Evolutionary conservation across 2,888 invertebrate species (phyloP), one percentile per base, ranked within the genome.

Genomic region (Papilio elwesi): DNA sequence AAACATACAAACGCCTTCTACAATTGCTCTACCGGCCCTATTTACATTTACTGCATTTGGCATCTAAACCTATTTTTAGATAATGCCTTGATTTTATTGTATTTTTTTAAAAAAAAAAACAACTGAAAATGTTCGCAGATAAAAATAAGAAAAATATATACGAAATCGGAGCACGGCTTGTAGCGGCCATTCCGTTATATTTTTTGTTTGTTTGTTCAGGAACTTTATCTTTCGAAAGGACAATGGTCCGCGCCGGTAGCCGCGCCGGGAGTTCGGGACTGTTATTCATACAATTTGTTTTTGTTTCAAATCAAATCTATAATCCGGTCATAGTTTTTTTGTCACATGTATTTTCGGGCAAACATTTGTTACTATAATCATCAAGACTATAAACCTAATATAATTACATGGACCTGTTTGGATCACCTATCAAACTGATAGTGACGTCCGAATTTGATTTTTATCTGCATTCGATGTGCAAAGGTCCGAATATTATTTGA

Each of bases 191-290:
- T 72, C 16, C 38, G 53, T 38, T 38, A 64, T 53, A 55, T 72
- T 72, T 72, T 72, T 64, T 64, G 68, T 53, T 72, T 72, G 72
- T 68, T 68, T 72, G 64, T 72, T 68, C 72, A 51, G 53, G 68
- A 72, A 72, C 55, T 72, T 72, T 72, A 72, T 72, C 72, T 64
- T 53, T 55, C 49, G 68, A 26, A 68, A 72, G 72, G 64, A 72
- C 72, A 72, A 68, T 64, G 63, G 72, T 64, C 63, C 68, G 36
- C 57, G 57, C 70, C 48, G 49, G 55, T 49, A 62, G 59, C 59
- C 15, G 52, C 1, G 52, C 52, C 4, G n/a, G 15, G 59, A 15
- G 38, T 71, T 57, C 57, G 15, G 43, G 1, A 62, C 26, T 53
- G 48, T 55, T 59, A 57, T 65, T 68, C 64, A 57, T 68, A 62